Evolutionary conservation across 2,113 vertebrate species (phyloP).

Genomic region (Solea solea): DNA sequence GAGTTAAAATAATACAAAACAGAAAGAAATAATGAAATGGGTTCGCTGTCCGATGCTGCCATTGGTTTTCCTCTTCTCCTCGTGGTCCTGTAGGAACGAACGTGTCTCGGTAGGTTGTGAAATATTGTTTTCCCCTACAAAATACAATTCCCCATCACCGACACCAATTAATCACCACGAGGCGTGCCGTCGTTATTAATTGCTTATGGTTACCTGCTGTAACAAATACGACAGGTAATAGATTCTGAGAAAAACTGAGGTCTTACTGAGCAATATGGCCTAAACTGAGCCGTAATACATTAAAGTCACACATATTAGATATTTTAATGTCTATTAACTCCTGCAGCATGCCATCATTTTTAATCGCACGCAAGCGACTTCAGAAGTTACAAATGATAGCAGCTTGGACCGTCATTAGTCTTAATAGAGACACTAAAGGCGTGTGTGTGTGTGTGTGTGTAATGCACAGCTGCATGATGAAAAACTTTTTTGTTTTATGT

Average conservation of each 20-base stretch:
- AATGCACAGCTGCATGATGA: neutral
- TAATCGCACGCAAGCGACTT: constrained; percentile 45
- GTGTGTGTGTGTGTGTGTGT: constrained; percentile 5
- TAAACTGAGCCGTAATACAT: constrained; percentile 36
- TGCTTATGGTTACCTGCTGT: constrained; percentile 16
- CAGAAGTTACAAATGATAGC: constrained; percentile 45
- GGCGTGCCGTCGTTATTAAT: constrained; percentile 34
- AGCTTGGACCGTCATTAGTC: constrained; percentile 51
- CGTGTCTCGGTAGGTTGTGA: neutral
- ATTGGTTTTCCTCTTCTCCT: neutral
- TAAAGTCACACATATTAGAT: constrained; percentile 42
- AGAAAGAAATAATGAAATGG: constrained; percentile 23
- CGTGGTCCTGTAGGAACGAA: neutral
- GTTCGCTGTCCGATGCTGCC: neutral
- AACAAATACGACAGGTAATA: constrained; percentile 8
- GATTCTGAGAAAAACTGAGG: constrained; percentile 20
- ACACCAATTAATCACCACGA: constrained; percentile 22
- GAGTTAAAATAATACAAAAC: neutral
- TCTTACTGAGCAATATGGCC: constrained; percentile 7
- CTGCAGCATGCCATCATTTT: constrained; percentile 46
- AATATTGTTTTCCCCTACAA: neutral
- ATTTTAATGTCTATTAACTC: constrained; percentile 60
- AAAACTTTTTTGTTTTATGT: neutral
- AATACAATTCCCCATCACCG: constrained; percentile 1
- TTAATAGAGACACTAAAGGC: constrained; percentile 41